These are phyloP conservation scores for Bradysia coprophila DNA, from an alignment of 1,140 invertebrate species.

Conservation along the genomic window DNA sequence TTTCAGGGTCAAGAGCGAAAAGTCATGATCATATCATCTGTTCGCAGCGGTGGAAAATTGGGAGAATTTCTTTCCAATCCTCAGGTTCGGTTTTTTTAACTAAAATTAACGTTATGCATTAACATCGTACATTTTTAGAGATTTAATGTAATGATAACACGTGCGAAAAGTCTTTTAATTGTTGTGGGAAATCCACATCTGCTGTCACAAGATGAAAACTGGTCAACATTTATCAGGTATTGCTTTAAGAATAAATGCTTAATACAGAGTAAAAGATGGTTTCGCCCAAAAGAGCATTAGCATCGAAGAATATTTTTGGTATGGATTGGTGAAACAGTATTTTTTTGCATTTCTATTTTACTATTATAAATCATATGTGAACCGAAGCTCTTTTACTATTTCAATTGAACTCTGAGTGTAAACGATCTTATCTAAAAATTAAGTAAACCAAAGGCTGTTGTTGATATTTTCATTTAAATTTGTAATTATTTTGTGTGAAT, in stretches of 20 bases:
- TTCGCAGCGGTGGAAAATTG: conserved; percentile 38
- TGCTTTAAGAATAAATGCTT: conserved; percentile 42
- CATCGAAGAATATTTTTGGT: no score
- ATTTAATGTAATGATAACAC: conserved; percentile 74
- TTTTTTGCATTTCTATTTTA: no score
- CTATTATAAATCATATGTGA: no score
- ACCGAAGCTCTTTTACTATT: no score
- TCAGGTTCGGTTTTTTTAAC: conserved; percentile 28
- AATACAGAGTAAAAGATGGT: conserved; percentile 42
- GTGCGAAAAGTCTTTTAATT: conserved; percentile 61
- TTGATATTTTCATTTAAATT: no score
- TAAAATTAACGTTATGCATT: neutral
- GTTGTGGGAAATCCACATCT: conserved; percentile 69
- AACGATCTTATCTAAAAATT: no score
- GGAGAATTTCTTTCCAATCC: conserved; percentile 53
- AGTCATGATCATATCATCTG: conserved; percentile 65
- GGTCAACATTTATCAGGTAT: conserved; percentile 46
- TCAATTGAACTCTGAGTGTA: no score
- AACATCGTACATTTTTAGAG: conserved; percentile 28
- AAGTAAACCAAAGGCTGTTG: no score
- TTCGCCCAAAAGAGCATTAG: no score
- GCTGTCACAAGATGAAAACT: conserved; percentile 45
- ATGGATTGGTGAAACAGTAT: no score
- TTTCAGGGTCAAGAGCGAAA: no score
- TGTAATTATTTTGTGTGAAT: no score